These are phyloP conservation scores for Perca fluviatilis DNA, from an alignment of 2,113 vertebrate species.

Conservation along the genomic window DNA sequence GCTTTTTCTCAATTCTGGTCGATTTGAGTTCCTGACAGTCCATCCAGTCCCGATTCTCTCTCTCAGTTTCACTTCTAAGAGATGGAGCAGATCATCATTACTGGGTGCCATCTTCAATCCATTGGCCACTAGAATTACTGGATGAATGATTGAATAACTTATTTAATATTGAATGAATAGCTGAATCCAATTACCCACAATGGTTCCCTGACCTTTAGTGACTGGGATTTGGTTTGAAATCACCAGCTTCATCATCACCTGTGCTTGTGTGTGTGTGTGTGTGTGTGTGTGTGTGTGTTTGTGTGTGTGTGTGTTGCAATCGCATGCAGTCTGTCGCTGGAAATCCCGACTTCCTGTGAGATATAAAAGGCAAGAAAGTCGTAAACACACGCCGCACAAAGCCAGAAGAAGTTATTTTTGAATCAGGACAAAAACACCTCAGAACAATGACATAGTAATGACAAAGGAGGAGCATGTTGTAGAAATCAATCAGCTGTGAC, in stretches of 20 bases:
- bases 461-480: constrained; percentile 3
- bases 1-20: background rate
- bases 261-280: background rate
- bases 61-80: background rate
- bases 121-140: constrained; percentile 31
- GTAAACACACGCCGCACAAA: constrained; percentile 26
- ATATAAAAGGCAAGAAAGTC: constrained; percentile 46
- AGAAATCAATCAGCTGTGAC: constrained; percentile 65
- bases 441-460: constrained; percentile 29
- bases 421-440: constrained; percentile 44
- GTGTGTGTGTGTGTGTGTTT: background rate
- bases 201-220: constrained; percentile 22
- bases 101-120: constrained; percentile 12
- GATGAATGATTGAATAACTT: constrained; percentile 33
- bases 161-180: constrained; percentile 14
- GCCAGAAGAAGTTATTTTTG: constrained; percentile 54
- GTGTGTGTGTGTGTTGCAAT: background rate
- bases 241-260: background rate
- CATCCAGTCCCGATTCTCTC: background rate
- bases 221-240: constrained; percentile 22
- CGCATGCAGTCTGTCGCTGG: background rate
- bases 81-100: background rate
- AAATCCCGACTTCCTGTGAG: background rate
- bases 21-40: background rate
- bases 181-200: constrained; percentile 24